Conservation (phyloP, 2,113 vertebrate genomes). For the Leptocoma aspasia region DNA sequence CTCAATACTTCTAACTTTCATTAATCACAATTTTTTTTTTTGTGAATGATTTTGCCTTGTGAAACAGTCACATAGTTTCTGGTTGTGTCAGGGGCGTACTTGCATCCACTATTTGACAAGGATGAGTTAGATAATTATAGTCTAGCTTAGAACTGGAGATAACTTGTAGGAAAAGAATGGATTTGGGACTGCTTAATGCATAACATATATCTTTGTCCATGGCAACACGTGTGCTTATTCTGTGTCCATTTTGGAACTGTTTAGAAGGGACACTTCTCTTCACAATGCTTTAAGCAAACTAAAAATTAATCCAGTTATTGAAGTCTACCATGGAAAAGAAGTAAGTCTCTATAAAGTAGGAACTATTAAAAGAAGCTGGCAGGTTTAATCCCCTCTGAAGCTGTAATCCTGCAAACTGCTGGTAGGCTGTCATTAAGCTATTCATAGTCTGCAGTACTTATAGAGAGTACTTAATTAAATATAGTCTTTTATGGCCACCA, state of each 20-base stretch:
- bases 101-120: rapidly evolving
- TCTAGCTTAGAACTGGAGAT: neutral
- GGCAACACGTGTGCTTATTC: neutral
- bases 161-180: neutral
- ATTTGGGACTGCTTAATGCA: neutral
- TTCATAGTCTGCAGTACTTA: neutral
- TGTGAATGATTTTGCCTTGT: neutral
- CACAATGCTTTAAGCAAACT: neutral
- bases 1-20: neutral
- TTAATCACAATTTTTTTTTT: neutral
- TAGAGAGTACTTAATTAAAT: neutral
- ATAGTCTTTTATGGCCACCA: neutral
- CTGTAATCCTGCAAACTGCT: neutral
- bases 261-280: neutral
- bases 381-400: conserved; percentile 5
- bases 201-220: neutral
- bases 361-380: neutral
- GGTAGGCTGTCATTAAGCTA: neutral
- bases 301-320: conserved; percentile 16
- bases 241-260: neutral
- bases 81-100: rapidly evolving
- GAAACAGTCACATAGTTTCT: neutral
- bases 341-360: neutral
- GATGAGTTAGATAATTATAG: neutral
- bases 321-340: neutral